These are phyloP conservation scores for Bubo blakistoni DNA, from an alignment of 2,113 vertebrate species.

Conservation along the genomic window DNA sequence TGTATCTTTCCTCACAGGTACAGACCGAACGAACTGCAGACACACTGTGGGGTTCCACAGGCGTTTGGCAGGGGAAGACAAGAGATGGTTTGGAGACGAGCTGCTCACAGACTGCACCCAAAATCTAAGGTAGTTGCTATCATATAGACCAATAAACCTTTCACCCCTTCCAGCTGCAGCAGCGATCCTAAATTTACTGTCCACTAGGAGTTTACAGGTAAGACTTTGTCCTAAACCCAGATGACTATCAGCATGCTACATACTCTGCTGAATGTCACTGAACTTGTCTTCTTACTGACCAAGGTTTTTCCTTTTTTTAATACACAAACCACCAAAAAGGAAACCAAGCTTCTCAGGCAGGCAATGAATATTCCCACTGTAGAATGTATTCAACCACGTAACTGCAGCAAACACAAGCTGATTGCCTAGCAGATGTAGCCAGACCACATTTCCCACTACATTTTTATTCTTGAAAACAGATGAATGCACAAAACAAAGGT, in stretches of 20 bases:
- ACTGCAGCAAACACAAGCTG: not conserved
- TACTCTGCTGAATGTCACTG: not conserved
- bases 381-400: not conserved
- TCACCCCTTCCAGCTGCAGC: not conserved
- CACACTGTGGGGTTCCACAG: not conserved
- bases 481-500: not conserved
- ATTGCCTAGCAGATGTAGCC: not conserved
- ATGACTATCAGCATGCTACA: not conserved
- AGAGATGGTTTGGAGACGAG: not conserved
- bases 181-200: not conserved
- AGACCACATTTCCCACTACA: not conserved
- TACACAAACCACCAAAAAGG: not conserved
- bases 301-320: not conserved
- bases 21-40: not conserved
- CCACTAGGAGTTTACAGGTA: not conserved
- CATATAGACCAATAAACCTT: not conserved
- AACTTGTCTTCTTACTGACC: not conserved
- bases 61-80: not conserved
- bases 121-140: not conserved
- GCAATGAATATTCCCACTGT: not conserved
- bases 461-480: conserved; percentile 1
- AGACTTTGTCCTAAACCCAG: not conserved
- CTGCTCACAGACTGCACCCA: not conserved
- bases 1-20: not conserved
- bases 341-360: not conserved